Conservation (phyloP, 2,888 invertebrate genomes). For the Thera britannica region DNA sequence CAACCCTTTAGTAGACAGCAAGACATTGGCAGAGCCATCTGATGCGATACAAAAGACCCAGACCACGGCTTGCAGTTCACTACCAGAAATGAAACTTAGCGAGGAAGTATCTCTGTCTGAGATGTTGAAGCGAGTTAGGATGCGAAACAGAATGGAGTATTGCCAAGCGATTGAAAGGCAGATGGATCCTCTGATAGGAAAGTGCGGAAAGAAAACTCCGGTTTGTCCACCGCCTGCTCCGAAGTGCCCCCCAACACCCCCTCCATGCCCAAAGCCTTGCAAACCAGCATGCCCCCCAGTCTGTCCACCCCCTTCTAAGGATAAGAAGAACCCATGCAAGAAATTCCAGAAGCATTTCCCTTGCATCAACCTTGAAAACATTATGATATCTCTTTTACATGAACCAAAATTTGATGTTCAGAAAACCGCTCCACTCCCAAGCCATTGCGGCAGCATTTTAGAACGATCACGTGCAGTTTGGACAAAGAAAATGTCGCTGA, state of each 20-base stretch:
- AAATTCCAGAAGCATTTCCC: slow-evolving; percentile 37
- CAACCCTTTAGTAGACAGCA: slow-evolving; percentile 21
- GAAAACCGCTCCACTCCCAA: not conserved
- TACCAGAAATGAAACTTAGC: slow-evolving; percentile 40
- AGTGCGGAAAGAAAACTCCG: slow-evolving; percentile 42
- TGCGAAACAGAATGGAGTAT: slow-evolving; percentile 50
- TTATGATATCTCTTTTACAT: slow-evolving; percentile 8
- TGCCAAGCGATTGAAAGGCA: slow-evolving; percentile 34
- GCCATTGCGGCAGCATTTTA: not conserved
- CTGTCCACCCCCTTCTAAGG: slow-evolving; percentile 35
- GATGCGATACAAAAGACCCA: slow-evolving; percentile 13
- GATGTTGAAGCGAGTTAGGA: slow-evolving; percentile 57
- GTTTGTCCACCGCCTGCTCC: slow-evolving; percentile 26
- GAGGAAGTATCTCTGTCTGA: slow-evolving; percentile 54
- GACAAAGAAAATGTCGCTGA: slow-evolving; percentile 32
- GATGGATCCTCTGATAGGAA: slow-evolving; percentile 40
- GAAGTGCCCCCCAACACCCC: slow-evolving; percentile 34
- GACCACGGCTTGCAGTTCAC: slow-evolving; percentile 22
- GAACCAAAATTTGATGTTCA: slow-evolving; percentile 5
- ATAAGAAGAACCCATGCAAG: slow-evolving; percentile 40
- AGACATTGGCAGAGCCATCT: slow-evolving; percentile 8
- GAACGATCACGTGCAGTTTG: slow-evolving; percentile 24
- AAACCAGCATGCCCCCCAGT: slow-evolving; percentile 31
- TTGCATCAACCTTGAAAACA: slow-evolving; percentile 28
- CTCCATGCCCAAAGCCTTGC: slow-evolving; percentile 33